Conservation (phyloP, 1,140 invertebrate genomes). For the Drosophila dunni region DNA sequence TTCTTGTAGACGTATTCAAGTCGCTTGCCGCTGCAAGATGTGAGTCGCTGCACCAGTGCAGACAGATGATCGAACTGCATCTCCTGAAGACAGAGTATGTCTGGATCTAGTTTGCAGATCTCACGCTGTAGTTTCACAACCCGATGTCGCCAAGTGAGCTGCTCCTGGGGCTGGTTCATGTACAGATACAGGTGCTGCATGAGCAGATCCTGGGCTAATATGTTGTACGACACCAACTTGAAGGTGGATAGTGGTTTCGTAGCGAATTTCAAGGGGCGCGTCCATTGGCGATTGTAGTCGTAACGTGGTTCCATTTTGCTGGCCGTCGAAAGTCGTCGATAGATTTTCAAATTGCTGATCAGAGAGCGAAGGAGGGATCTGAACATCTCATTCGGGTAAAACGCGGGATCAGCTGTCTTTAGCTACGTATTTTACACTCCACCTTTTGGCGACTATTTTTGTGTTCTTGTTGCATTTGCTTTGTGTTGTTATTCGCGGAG, state of each 20-base stretch:
- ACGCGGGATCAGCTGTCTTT: background rate
- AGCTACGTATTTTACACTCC: background rate
- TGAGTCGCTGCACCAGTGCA: slow-evolving; percentile 45
- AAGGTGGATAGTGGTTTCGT: slow-evolving; percentile 20
- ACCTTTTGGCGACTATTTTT: background rate
- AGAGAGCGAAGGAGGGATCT: slow-evolving; percentile 40
- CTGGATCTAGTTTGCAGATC: slow-evolving; percentile 89
- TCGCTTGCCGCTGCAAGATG: slow-evolving; percentile 35
- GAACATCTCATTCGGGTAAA: slow-evolving; percentile 45
- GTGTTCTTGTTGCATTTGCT: slow-evolving; percentile 34
- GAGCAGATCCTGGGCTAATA: slow-evolving; percentile 93
- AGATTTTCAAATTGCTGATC: slow-evolving; percentile 14
- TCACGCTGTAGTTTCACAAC: slow-evolving; percentile 89
- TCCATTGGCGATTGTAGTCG: slow-evolving; percentile 53
- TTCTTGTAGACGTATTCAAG: slow-evolving; percentile 90
- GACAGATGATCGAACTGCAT: slow-evolving; percentile 91
- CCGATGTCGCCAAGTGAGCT: slow-evolving; percentile 90
- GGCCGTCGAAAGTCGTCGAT: slow-evolving; percentile 2
- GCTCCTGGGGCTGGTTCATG: slow-evolving; percentile 86
- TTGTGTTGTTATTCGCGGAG: slow-evolving; percentile 15
- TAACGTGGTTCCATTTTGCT: slow-evolving; percentile 44
- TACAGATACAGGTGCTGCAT: slow-evolving; percentile 92
- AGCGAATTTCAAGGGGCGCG: background rate
- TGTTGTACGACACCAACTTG: slow-evolving; percentile 92
- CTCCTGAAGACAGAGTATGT: slow-evolving; percentile 88